phyloP scores from a whole-genome alignment of 2,113 vertebrate genomes.

The Megaleporinus macrocephalus region DNA sequence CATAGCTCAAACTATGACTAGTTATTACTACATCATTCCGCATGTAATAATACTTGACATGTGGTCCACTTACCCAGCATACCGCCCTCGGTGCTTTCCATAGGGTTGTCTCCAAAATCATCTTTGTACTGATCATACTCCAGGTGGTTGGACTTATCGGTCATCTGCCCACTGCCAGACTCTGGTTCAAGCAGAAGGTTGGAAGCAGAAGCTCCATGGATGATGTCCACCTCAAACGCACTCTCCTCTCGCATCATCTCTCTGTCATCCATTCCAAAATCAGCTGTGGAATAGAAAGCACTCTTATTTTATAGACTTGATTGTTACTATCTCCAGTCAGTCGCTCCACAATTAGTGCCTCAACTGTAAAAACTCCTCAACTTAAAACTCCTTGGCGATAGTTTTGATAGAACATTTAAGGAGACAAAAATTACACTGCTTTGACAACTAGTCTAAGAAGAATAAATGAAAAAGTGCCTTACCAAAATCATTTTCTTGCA shows the following conservation, averaged over 20 bases:
- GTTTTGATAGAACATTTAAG: neutral
- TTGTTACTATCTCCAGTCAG: neutral
- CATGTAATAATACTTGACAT: neutral
- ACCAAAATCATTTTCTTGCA: conserved; percentile 99
- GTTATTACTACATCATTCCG: neutral
- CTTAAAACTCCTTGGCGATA: neutral
- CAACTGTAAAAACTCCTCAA: too few relatives aligned
- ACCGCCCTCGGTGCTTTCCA: conserved; percentile 93
- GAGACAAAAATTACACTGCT: neutral
- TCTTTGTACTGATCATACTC: conserved; percentile 83
- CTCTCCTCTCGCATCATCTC: conserved; percentile 98
- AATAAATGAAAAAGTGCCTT: conserved; percentile 48
- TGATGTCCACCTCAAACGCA: conserved; percentile 95
- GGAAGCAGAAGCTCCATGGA: conserved; percentile 88
- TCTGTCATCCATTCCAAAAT: conserved; percentile 98
- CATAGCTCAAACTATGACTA: neutral
- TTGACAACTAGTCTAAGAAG: neutral
- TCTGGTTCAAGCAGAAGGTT: conserved; percentile 94
- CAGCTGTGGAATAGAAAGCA: conserved; percentile 76
- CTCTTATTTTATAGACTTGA: neutral
- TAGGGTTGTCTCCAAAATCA: conserved; percentile 88
- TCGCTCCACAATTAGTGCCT: too few relatives aligned
- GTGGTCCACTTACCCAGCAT: conserved; percentile 85
- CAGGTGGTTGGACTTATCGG: conserved; percentile 94
- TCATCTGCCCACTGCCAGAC: conserved; percentile 90